phyloP scores from a whole-genome alignment of 1,140 invertebrate species.

The Apocrypta bakeri region DNA sequence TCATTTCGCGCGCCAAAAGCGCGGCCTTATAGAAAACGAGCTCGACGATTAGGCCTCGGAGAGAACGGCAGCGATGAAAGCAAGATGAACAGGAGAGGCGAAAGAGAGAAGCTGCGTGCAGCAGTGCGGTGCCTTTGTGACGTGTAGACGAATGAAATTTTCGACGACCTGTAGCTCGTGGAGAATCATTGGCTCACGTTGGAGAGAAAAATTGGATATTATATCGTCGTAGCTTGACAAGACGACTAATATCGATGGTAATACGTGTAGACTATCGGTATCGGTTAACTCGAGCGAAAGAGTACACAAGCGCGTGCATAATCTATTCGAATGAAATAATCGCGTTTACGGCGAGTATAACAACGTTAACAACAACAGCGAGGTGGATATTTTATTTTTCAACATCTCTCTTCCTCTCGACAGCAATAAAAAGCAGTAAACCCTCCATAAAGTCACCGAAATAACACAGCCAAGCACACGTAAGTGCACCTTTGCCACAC shows the following conservation, averaged over 20 bases:
- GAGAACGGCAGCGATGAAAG: background rate
- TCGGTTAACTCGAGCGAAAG: background rate
- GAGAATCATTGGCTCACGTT: background rate
- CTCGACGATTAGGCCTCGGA: constrained; percentile 62
- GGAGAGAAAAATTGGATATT: background rate
- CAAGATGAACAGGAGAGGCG: background rate
- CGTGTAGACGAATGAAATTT: too few relatives aligned
- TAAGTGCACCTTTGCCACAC: constrained; percentile 31
- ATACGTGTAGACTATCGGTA: too few relatives aligned
- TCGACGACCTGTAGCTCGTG: constrained; percentile 1
- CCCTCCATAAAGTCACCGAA: constrained; percentile 32
- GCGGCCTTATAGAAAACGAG: constrained; percentile 58
- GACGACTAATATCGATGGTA: too few relatives aligned
- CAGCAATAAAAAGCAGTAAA: constrained; percentile 33
- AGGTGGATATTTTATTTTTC: background rate
- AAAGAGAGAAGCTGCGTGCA: background rate
- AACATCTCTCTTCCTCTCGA: background rate
- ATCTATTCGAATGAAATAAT: too few relatives aligned
- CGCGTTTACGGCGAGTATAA: too few relatives aligned
- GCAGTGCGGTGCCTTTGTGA: background rate
- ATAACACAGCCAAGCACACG: constrained; percentile 17
- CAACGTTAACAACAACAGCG: background rate
- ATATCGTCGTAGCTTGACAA: background rate
- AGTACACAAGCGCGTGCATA: background rate
- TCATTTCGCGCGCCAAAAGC: constrained; percentile 57